Evolutionary conservation across 2,113 vertebrate species (phyloP).

Genomic region (Myotis davidii): DNA sequence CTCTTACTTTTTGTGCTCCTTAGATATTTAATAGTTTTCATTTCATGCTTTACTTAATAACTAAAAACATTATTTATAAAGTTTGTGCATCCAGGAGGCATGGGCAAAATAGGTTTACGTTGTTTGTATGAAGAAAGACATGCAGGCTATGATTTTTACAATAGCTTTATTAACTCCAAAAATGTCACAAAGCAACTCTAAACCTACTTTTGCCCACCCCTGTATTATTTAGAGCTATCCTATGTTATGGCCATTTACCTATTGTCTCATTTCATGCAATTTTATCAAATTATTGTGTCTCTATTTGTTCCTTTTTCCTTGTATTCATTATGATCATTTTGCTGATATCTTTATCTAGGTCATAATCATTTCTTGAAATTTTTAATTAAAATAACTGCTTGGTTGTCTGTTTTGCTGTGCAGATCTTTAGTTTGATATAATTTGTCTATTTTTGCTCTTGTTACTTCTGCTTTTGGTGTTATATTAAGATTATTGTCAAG

Average conservation of each 20-base stretch:
- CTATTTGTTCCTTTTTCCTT: background rate
- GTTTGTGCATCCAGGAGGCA: background rate
- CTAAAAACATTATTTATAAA: background rate
- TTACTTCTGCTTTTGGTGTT: background rate
- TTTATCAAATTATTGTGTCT: background rate
- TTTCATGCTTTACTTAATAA: background rate
- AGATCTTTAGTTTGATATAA: background rate
- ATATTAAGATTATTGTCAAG: background rate
- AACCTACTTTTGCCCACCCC: background rate
- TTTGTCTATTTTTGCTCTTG: background rate
- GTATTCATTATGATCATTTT: background rate
- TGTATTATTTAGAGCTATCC: background rate
- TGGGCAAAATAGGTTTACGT: background rate
- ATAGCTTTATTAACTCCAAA: background rate
- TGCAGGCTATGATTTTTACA: background rate
- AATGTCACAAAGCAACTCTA: background rate
- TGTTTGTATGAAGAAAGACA: background rate
- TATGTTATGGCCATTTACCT: background rate
- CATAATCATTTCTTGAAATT: background rate
- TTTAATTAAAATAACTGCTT: background rate
- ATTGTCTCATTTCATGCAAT: background rate
- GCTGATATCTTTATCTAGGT: background rate
- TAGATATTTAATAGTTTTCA: background rate
- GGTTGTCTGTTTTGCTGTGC: background rate
- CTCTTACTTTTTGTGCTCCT: background rate